A percentile compares a stretch with the other conserved stretches of the same genome.
Conservation (phyloP, 2,797 vertebrate genomes). For the Salmo trutta region DNA sequence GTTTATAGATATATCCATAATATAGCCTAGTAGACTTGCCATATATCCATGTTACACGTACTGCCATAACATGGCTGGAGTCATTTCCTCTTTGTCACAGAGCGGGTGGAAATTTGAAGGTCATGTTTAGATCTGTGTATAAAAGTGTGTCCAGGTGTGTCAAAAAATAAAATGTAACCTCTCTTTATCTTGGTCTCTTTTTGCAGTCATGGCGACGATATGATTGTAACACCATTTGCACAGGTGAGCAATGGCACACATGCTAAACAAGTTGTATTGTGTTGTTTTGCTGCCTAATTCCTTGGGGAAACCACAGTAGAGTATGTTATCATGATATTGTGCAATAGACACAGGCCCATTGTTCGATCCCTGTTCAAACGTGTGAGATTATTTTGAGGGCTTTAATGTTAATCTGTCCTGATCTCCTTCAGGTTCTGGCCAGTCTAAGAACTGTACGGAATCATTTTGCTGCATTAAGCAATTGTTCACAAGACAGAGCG, state of each 20-base stretch:
- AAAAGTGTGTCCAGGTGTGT: not conserved
- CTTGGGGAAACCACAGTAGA: not conserved
- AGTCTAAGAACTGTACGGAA: constrained; percentile 97
- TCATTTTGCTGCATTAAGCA: constrained; percentile 98
- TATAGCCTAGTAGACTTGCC: not conserved
- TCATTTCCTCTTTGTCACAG: not conserved
- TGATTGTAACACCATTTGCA: constrained; percentile 99
- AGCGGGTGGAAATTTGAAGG: too few relatives aligned
- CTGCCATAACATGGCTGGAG: not conserved
- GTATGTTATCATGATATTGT: not conserved
- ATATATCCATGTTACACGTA: not conserved
- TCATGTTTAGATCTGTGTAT: too few relatives aligned
- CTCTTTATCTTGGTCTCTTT: constrained; percentile 38
- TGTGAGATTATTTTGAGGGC: not conserved
- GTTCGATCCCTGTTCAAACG: not conserved
- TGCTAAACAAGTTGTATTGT: not conserved
- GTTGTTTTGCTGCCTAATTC: not conserved
- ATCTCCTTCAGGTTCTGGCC: constrained; percentile 86
- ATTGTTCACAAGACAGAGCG: constrained; percentile 88
- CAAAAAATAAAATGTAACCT: constrained; percentile 10
- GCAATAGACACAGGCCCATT: not conserved
- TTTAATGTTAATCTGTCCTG: not conserved
- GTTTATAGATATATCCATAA: not conserved
- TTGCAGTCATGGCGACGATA: constrained; percentile 98
- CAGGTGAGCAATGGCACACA: constrained; percentile 80